Evolutionary conservation across 2,797 vertebrate species (phyloP), one percentile per base, ranked within the genome.

Genomic region (Hydrolagus colliei): DNA sequence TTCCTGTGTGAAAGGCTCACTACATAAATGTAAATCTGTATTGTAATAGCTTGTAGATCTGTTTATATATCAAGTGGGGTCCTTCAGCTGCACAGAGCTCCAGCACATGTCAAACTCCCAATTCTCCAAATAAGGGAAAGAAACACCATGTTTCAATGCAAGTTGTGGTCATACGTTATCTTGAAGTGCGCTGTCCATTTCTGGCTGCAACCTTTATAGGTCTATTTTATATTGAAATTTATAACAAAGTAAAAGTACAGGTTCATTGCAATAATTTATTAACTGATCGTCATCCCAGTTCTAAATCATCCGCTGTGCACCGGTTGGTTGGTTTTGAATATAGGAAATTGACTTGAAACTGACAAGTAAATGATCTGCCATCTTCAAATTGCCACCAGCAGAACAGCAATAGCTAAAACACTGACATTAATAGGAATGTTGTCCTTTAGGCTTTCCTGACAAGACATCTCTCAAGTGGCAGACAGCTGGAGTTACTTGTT

Each of bases 281-380:
- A 78, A 7, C n/a, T 79, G n/a, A 14, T 65, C 22, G 11, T 11
- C 41, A 52, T 52, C 27, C 65, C 12, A 27, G 22, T 65, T 14
- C 22, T 32, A 63, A 65, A 80, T 65, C 22, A 12, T 80, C 59
- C 1, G 63, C n/a, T 32, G 11, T 67, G 62, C 62, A 27, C 61
- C 14, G 77, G 22, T 63, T 79, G 75, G 67, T 65, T 80, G 14
- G 27, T 67, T 67, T 80, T 80, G 78, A 80, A 65, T 18, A 80
- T 9, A 80, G 78, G 27, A 63, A 63, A 80, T 80, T 80, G 78
- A 82, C 63, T 62, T 82, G 63, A 18, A 82, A 82, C 63, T 82
- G 27, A 68, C 14, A 35, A 82, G 27, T 68, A 82, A 82, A 68
- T 41, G 63, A 68, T 41, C 27, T 82, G 27, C 79, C 61, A 68